These are phyloP conservation scores for Poeciliopsis infans DNA, from an alignment of 2,797 vertebrate genomes.

Conservation along the genomic window DNA sequence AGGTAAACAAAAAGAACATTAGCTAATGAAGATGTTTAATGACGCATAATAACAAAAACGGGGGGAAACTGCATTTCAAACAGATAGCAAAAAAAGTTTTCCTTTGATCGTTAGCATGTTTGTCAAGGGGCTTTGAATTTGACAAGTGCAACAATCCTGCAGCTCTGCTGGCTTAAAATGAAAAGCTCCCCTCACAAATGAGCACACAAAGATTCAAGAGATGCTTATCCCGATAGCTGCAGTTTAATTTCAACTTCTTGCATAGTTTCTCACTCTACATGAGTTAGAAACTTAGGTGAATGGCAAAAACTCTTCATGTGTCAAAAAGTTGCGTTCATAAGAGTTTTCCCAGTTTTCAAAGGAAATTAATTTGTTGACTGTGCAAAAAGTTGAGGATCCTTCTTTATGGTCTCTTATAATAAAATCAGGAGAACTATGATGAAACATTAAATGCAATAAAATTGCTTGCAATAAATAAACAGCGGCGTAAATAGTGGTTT, in stretches of 20 bases:
- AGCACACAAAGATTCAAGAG: constrained; percentile 56
- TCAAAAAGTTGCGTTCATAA: not conserved
- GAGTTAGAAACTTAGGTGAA: constrained; percentile 24
- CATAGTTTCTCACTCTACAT: constrained; percentile 13
- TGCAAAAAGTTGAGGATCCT: not conserved
- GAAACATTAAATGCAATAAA: not conserved
- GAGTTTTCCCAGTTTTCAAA: not conserved
- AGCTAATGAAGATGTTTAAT: constrained; percentile 25
- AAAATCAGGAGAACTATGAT: not conserved
- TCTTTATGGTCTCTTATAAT: not conserved
- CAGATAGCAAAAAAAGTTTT: constrained; percentile 43
- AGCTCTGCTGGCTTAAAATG: constrained; percentile 56
- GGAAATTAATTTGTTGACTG: not conserved
- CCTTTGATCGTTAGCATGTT: constrained; percentile 61
- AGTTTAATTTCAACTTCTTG: constrained; percentile 49
- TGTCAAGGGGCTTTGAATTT: constrained; percentile 61
- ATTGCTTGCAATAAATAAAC: not conserved
- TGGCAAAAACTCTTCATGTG: not conserved
- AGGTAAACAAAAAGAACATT: constrained; percentile 3
- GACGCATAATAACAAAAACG: constrained; percentile 36
- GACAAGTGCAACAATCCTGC: constrained; percentile 59
- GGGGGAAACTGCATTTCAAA: constrained; percentile 31
- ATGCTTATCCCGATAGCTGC: constrained; percentile 48
- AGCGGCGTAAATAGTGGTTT: not conserved
- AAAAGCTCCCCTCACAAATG: constrained; percentile 54